Conservation (phyloP, 2,113 vertebrate species). For the Sula dactylatra region DNA sequence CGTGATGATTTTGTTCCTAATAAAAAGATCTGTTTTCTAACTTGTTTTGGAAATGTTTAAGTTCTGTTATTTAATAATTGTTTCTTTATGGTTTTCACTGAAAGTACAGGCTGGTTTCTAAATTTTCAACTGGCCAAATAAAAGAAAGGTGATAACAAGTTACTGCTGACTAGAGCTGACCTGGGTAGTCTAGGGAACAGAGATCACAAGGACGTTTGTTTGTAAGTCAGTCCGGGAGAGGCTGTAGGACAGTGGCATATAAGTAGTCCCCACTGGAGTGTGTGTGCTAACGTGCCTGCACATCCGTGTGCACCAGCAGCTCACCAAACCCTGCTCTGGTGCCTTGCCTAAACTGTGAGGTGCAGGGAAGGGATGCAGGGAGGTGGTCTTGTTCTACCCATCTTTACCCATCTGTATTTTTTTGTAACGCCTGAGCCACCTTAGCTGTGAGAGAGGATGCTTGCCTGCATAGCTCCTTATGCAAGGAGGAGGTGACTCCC, state of each 20-base stretch:
- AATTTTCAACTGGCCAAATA: not conserved
- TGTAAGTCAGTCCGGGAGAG: not conserved
- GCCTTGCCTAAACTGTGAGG: not conserved
- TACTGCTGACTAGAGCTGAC: not conserved
- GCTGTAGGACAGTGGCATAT: not conserved
- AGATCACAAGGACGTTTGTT: not conserved
- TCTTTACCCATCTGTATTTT: not conserved
- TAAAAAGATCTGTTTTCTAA: constrained; percentile 60
- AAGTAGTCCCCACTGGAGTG: not conserved
- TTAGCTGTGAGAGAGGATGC: not conserved
- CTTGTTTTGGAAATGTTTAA: not conserved
- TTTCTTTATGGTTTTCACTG: not conserved
- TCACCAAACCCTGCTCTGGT: not conserved
- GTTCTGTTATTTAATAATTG: not conserved
- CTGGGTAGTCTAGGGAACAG: not conserved
- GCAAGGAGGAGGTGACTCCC: not conserved
- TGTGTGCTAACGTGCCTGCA: not conserved
- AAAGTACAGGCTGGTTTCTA: not conserved
- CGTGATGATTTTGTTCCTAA: not conserved
- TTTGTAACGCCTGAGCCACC: not conserved
- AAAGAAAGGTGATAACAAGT: not conserved
- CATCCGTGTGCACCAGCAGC: not conserved
- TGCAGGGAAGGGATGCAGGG: not conserved
- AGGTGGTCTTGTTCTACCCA: not conserved
- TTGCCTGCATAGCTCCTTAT: not conserved